Base-by-base conservation (phyloP, 2,797 vertebrate genomes). In the Spatula versicolor region DNA sequence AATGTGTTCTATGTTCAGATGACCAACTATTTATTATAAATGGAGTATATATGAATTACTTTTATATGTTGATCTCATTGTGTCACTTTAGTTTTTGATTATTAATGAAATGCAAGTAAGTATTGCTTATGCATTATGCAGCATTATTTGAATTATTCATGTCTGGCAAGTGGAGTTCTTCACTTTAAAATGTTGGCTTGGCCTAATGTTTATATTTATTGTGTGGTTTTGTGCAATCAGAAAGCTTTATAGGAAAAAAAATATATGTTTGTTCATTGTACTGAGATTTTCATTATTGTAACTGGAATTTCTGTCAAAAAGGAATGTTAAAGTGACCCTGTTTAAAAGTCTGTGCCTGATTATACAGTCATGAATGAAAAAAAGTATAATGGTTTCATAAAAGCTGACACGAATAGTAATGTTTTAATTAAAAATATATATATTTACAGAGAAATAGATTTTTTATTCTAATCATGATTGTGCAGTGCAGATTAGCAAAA, bases 121-220 rank as follows among this genome's bases (percentile, higher is more conserved):
- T 94, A 89, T 95, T 12, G 39, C 26, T 45, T 90, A 62, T 90
- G 86, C 76, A 96, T 94, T 96, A 86, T 90, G 71, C 68, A 84
- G 79, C 13, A 5, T 78, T 77, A 45, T 58, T 68, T 96, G 63
- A 89, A 88, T 95, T 87, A 96, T 82, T 92, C 45, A 62, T 69
- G 5, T 45, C 33, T 94, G 91, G 63, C 86, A 94, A 92, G 86
- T 94, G 83, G 75, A 95, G 82, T 93, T 95, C 62, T 95, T 83
- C 91, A 92, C 94, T 97, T 97, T 86, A 96, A 97, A 96, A 95
- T 79, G 56, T 92, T 96, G 90, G 74, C 77, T 93, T 96, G 90
- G 86, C 90, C 80, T 95, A 85, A 45, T 84, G 72, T 90, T 92
- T 88, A 22, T 76, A 74, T 75, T 96, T 90, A 88, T 71, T 89